These are phyloP conservation scores for Calyptommatus sinebrachiatus DNA, from an alignment of 2,113 vertebrate species.

Conservation along the genomic window DNA sequence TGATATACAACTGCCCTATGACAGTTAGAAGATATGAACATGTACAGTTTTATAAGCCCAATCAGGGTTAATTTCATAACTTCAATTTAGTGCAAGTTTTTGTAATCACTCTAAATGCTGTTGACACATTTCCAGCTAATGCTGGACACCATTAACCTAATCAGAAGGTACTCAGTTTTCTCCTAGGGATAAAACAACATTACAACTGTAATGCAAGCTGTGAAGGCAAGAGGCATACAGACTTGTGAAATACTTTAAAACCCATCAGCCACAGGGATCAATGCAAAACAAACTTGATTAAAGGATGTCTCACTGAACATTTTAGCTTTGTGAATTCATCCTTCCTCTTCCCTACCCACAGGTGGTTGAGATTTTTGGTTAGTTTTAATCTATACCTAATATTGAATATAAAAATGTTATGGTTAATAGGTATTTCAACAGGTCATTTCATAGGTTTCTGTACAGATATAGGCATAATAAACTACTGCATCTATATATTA, in stretches of 20 bases:
- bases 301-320: background rate
- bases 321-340: background rate
- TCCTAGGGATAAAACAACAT: background rate
- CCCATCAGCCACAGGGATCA: constrained; percentile 6
- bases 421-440: constrained; percentile 3
- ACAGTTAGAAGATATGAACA: background rate
- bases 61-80: background rate
- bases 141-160: background rate
- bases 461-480: constrained; percentile 28
- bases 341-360: no score
- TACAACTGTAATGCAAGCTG: constrained; percentile 9
- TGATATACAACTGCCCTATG: no score
- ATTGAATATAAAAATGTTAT: background rate
- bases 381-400: background rate
- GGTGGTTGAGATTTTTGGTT: background rate
- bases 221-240: constrained; percentile 8
- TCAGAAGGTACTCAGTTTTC: background rate
- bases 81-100: background rate
- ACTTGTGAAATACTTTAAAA: constrained; percentile 1
- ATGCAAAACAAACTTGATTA: constrained; percentile 10
- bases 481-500: constrained; percentile 44
- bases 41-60: no score
- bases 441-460: constrained; percentile 42
- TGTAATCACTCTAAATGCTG: background rate
- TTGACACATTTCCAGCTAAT: background rate